Percentiles rank a stretch among this genome's conserved stretches.
Conservation (phyloP, 2,113 vertebrate genomes). For the Gymnarchus niloticus region DNA sequence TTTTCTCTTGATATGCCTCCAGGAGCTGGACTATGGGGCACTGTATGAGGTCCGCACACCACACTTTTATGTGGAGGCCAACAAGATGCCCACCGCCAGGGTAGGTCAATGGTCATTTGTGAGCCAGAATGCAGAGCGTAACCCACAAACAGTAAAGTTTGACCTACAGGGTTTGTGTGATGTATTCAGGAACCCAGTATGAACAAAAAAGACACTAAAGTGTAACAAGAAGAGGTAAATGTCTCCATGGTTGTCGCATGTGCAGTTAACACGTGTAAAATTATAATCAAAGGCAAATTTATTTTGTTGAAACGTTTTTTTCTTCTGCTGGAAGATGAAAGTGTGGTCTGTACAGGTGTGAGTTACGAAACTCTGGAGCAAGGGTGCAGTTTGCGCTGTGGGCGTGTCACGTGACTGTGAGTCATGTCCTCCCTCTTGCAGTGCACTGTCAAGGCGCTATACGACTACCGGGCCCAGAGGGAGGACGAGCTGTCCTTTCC, state of each 20-base stretch:
- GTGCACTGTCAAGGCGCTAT: constrained; percentile 78
- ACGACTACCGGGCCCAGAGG: constrained; percentile 78
- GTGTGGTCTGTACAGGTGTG: too few relatives aligned
- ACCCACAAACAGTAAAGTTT: background rate
- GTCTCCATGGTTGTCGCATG: too few relatives aligned
- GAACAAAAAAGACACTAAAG: too few relatives aligned
- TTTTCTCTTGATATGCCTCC: constrained; percentile 1
- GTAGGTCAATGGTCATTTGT: constrained; percentile 50
- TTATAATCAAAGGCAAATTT: too few relatives aligned
- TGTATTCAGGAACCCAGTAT: background rate
- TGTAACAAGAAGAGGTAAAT: too few relatives aligned
- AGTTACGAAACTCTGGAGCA: too few relatives aligned
- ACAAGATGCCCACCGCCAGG: constrained; percentile 79
- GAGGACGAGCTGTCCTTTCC: constrained; percentile 82
- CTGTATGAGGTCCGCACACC: constrained; percentile 77
- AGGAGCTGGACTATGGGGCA: constrained; percentile 81
- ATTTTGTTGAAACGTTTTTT: too few relatives aligned
- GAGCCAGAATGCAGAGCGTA: background rate
- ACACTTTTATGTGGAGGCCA: constrained; percentile 80
- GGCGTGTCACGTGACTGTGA: background rate
- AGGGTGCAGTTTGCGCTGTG: too few relatives aligned
- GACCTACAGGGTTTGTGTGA: background rate
- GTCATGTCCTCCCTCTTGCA: constrained; percentile 36
- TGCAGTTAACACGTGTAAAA: too few relatives aligned
- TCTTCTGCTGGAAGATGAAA: too few relatives aligned